phyloP scores from a whole-genome alignment of 2,113 vertebrate species.

The Triplophysa rosa region DNA sequence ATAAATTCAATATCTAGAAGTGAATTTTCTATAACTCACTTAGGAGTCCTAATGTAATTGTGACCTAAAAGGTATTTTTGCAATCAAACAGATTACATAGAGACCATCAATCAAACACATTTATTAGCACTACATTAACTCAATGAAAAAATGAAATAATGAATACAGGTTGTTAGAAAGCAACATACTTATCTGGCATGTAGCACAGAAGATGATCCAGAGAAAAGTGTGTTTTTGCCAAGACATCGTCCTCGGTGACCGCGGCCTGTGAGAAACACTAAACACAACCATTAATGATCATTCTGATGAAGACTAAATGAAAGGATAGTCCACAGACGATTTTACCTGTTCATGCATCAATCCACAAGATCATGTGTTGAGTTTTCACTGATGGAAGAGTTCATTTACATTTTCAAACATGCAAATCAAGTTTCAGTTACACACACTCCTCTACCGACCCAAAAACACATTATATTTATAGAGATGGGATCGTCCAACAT shows the following conservation, averaged over 20 bases:
- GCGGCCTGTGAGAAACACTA: background rate
- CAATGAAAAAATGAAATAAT: too few species aligned
- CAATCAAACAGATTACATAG: too few species aligned
- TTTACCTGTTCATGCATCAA: too few species aligned
- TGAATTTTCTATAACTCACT: too few species aligned
- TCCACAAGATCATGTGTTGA: background rate
- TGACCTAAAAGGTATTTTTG: too few species aligned
- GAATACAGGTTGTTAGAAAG: background rate
- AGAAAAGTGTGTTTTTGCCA: background rate
- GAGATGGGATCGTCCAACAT: background rate
- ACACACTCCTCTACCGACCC: background rate
- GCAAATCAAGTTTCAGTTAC: background rate
- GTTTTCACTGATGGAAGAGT: background rate
- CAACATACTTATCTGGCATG: background rate
- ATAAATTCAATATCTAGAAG: too few species aligned
- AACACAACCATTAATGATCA: too few species aligned
- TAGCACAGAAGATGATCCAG: background rate
- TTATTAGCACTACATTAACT: too few species aligned
- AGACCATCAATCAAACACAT: too few species aligned
- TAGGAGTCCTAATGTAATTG: too few species aligned
- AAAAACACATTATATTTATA: too few species aligned
- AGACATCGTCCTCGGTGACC: background rate
- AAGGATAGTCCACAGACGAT: background rate
- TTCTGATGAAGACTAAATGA: background rate
- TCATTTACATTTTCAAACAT: background rate